These are phyloP conservation scores for Aricia agestis DNA, from an alignment of 1,140 invertebrate genomes.

Conservation along the genomic window DNA sequence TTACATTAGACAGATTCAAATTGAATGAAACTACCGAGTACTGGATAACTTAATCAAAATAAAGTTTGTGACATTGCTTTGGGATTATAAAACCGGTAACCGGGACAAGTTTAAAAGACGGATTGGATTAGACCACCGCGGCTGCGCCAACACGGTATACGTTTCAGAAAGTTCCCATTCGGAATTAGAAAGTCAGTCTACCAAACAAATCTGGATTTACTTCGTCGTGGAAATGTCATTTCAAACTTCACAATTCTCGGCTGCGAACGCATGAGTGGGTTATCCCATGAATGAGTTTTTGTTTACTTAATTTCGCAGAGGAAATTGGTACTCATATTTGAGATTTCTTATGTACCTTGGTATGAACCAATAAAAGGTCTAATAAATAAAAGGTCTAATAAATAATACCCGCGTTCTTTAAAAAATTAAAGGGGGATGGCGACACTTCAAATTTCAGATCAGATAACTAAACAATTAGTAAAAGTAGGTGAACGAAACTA, in stretches of 20 bases:
- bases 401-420: no score
- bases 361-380: no score
- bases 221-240: slow-evolving; percentile 64
- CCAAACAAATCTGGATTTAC: slow-evolving; percentile 71
- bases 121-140: slow-evolving; percentile 67
- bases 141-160: slow-evolving; percentile 65
- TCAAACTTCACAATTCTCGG: slow-evolving; percentile 48
- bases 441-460: background rate
- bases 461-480: background rate
- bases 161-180: slow-evolving; percentile 68
- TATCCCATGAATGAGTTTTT: slow-evolving; percentile 55
- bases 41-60: slow-evolving; percentile 62
- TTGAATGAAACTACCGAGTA: slow-evolving; percentile 27
- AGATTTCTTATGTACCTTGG: no score
- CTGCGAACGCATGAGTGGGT: slow-evolving; percentile 49
- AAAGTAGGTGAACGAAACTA: background rate
- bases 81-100: slow-evolving; percentile 57
- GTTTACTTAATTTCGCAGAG: slow-evolving; percentile 45
- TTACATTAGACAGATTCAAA: background rate
- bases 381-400: no score
- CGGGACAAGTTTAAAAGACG: slow-evolving; percentile 57
- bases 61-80: slow-evolving; percentile 40
- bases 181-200: slow-evolving; percentile 72
- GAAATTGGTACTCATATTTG: background rate
- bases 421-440: no score